Base-by-base conservation (phyloP, 2,888 invertebrate genomes). In the Tryphoninae sp. region DNA sequence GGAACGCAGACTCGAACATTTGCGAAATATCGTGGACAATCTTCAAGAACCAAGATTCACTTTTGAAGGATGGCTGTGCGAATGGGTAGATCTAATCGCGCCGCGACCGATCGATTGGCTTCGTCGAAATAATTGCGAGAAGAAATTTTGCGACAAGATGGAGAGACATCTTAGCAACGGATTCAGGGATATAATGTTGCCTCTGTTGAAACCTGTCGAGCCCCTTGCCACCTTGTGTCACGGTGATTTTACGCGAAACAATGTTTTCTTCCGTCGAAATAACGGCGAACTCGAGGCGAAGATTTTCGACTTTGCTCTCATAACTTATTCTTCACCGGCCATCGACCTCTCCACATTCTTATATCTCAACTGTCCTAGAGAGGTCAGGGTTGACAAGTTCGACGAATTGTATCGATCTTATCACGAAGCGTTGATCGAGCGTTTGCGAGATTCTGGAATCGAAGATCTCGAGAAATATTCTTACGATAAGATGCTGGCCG, bases 181-280 rank as follows among this genome's bases (percentile, higher is more conserved):
- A 1, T 88, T 80, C 33, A 23, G 72, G 6, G 82, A 84, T 0
- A 64, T 88, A 7, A 16, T 89, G 40, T 0, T 86, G 19, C 83
- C 86, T 11, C 33, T 69, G 2, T 0, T 83, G 0, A 9, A 84
- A 16, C 84, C 88, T 0, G 74, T 78, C 0, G 91, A 91, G 59
- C 90, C 90, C 1, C 68, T 91, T 0, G 87, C 90, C 1, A 89
- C 88, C 0, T 11, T 91, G 1, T 88, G 90, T 72, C 91, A 91
- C 65, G 91, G 91, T 0, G 91, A 91, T 55, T 89, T 88, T 55
- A 88, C 90, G 0, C 80, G 87, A 45, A 89, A 89, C 71, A 91
- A 91, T 67, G 64, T 86, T 2, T 77, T 91, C 11, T 91, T 88
- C 67, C 85, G 85, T 4, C 61, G 71, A 42, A 77, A 22, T 6